phyloP scores from a whole-genome alignment of 1,140 invertebrate genomes.

The Drosophila mauritiana region DNA sequence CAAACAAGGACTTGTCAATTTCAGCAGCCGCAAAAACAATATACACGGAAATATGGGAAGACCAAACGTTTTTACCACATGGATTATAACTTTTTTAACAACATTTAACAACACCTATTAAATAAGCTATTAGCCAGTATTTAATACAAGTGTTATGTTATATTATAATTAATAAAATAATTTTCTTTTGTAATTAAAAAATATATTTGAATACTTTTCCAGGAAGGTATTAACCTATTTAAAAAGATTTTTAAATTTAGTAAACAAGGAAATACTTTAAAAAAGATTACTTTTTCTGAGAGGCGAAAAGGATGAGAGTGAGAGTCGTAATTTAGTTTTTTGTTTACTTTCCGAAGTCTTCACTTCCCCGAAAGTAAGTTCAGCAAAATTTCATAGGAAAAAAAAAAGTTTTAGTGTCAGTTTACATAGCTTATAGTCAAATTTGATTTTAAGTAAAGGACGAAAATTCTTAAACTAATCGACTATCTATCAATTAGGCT shows the following conservation, averaged over 20 bases:
- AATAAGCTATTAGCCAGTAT: no score
- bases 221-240: no score
- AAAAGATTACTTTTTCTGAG: no score
- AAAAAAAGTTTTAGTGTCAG: constrained; percentile 6
- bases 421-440: constrained; percentile 5
- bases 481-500: neutral
- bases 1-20: constrained; percentile 73
- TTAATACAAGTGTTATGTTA: no score
- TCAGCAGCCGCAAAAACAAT: constrained; percentile 28
- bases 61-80: neutral
- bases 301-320: neutral
- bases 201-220: no score
- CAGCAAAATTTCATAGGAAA: constrained; percentile 17
- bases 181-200: no score
- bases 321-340: constrained; percentile 51
- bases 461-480: neutral
- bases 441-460: neutral
- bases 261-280: no score
- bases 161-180: no score
- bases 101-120: neutral
- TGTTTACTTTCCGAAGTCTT: constrained; percentile 12
- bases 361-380: constrained; percentile 22
- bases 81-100: neutral
- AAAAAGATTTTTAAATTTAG: no score
- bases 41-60: neutral